Conservation (phyloP, 2,888 invertebrate genomes). For the Parochlus steinenii region DNA sequence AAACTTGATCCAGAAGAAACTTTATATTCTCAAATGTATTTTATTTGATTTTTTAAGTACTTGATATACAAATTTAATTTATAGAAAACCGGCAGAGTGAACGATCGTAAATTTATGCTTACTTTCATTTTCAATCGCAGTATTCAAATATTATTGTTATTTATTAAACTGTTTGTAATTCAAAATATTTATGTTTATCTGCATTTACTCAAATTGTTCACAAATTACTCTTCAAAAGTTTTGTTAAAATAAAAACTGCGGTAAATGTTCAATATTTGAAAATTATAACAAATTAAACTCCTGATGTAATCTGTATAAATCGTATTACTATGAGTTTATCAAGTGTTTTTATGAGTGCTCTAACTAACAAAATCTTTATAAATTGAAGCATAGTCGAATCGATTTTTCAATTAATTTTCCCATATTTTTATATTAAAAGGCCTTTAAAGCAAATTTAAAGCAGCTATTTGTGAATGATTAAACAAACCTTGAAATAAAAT, state of each 20-base stretch:
- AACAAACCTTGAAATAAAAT: constrained; percentile 1
- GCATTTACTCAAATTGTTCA: too few species aligned
- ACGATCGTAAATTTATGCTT: too few species aligned
- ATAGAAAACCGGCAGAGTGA: too few species aligned
- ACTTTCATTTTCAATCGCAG: too few species aligned
- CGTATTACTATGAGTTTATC: background rate
- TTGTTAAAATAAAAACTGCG: constrained; percentile 1
- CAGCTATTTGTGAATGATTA: background rate
- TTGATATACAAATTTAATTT: too few species aligned
- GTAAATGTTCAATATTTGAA: background rate
- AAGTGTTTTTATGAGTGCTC: background rate
- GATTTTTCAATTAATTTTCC: background rate
- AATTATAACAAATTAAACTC: background rate
- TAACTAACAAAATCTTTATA: background rate
- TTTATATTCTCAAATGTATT: too few species aligned
- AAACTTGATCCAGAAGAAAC: too few species aligned
- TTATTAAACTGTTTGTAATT: constrained; percentile 1
- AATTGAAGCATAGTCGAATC: background rate
- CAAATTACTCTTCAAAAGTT: constrained; percentile 3
- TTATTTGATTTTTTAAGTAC: too few species aligned
- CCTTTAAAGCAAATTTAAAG: background rate
- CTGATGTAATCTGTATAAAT: background rate
- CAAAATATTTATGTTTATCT: too few species aligned
- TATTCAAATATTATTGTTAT: background rate
- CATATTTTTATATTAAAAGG: background rate